Evolutionary conservation across 2,888 invertebrate genomes (phyloP), one percentile per base, ranked within the genome.

Genomic region (Biston betularia): DNA sequence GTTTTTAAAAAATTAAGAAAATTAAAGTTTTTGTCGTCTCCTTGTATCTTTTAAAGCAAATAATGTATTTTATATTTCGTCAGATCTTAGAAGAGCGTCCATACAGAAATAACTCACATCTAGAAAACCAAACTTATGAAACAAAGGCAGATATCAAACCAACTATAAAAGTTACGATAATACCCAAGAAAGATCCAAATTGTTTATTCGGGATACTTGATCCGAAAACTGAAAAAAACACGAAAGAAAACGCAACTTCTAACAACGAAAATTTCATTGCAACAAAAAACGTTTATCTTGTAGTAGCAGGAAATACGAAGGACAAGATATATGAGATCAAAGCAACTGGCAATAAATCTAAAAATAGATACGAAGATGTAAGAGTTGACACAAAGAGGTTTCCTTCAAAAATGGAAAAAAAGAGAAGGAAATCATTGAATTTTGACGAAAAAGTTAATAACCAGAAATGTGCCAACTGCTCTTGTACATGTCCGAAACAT

Each of bases 251-350:
- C 14, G 83, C 83, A 33, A 62, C 76, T n/a, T 87, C 86, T 0
- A 84, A 84, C 63, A 81, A 83, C 66, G 85, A 88, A 38, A 87
- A 79, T 64, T 86, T 81, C 15, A 71, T 83, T 35, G 72, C 79
- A 70, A 77, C 82, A 0, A 84, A 86, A 58, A 84, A 86, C 71
- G 69, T 88, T 11, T 87, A 78, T 58, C 59, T 85, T 24, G 77
- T 86, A 42, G 81, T 86, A 15, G 78, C 83, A 0, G 85, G 86
- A 4, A 75, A 75, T 38, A 82, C 76, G 54, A 79, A 70, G 61
- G 82, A 89, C 45, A 87, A 86, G 68, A 73, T 87, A 58, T 86
- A 86, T 68, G 81, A 86, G 69, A 77, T 90, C 12, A 88, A 87
- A 74, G 81, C 86, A 1, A 81, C 86, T 3, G 85, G 81, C n/a